These are phyloP conservation scores for Chlamydotis undulata DNA, from an alignment of 2,113 vertebrate species.

Conservation along the genomic window DNA sequence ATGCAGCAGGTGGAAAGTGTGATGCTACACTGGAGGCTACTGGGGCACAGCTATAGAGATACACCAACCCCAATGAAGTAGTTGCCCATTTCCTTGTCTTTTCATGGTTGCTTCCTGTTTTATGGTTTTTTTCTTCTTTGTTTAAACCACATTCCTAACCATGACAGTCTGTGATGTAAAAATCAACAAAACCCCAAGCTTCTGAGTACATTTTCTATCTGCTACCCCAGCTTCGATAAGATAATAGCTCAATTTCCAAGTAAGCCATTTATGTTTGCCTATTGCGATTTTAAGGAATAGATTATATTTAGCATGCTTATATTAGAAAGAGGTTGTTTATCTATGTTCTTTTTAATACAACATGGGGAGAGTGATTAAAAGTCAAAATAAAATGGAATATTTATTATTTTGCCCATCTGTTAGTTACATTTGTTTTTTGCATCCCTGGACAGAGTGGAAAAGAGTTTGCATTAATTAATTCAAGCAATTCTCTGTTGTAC, in stretches of 20 bases:
- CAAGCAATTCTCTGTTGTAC: constrained; percentile 43
- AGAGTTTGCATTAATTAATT: constrained; percentile 72
- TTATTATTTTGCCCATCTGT: constrained; percentile 73
- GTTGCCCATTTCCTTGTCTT: neutral
- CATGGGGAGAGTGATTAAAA: constrained; percentile 57
- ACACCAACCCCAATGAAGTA: neutral
- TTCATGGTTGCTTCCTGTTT: neutral
- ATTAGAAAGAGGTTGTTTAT: constrained; percentile 59
- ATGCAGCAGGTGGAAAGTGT: fast-evolving
- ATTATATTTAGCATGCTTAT: neutral
- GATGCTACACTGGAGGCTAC: neutral
- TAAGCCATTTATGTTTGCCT: neutral
- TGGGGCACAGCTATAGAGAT: no score
- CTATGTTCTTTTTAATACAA: constrained; percentile 44
- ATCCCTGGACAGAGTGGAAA: constrained; percentile 60
- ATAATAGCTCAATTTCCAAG: neutral
- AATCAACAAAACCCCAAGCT: neutral
- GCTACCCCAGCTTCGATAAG: neutral
- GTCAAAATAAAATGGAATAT: constrained; percentile 69
- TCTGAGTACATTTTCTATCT: neutral
- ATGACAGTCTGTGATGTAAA: neutral
- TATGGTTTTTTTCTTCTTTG: neutral
- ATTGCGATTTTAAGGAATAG: neutral
- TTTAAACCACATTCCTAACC: neutral
- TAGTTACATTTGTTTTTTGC: constrained; percentile 64